Percentiles rank a stretch among this genome's conserved stretches.
These are phyloP conservation scores for Microhierax caerulescens DNA, from an alignment of 2,797 vertebrate genomes.

Conservation along the genomic window DNA sequence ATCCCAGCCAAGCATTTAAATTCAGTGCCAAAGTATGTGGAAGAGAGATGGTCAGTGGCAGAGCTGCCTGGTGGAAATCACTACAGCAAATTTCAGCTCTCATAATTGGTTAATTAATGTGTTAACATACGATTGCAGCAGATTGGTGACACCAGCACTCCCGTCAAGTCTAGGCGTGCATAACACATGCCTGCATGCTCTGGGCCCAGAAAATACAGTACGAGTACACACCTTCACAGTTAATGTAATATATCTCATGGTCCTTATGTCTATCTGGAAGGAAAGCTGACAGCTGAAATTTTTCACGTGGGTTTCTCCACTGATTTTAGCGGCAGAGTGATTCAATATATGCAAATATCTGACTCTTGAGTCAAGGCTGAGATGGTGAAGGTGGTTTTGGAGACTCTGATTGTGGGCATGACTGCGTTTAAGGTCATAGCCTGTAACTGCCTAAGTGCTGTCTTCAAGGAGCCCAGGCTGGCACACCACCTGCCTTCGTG, in stretches of 20 bases:
- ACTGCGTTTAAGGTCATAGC: not conserved
- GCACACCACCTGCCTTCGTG: not conserved
- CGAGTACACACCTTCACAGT: not conserved
- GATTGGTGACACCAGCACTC: not conserved
- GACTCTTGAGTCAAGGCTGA: not conserved
- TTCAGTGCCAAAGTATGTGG: not conserved
- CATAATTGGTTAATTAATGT: slow-evolving; percentile 49
- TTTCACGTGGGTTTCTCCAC: not conserved
- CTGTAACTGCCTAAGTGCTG: not conserved
- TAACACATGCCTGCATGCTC: not conserved
- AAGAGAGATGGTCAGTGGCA: not conserved
- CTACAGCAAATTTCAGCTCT: slow-evolving; percentile 1
- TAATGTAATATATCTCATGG: not conserved
- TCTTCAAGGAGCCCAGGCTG: not conserved
- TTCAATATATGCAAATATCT: not conserved
- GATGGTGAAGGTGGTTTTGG: not conserved
- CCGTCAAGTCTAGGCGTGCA: not conserved
- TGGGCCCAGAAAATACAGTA: not conserved
- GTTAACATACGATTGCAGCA: not conserved
- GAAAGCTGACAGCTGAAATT: not conserved
- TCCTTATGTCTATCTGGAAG: not conserved
- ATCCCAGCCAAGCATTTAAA: not conserved
- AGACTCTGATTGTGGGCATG: not conserved
- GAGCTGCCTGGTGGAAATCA: not conserved
- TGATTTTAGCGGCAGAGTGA: not conserved